phyloP scores from a whole-genome alignment of 2,888 invertebrate species.

The Ophion ellenae region DNA sequence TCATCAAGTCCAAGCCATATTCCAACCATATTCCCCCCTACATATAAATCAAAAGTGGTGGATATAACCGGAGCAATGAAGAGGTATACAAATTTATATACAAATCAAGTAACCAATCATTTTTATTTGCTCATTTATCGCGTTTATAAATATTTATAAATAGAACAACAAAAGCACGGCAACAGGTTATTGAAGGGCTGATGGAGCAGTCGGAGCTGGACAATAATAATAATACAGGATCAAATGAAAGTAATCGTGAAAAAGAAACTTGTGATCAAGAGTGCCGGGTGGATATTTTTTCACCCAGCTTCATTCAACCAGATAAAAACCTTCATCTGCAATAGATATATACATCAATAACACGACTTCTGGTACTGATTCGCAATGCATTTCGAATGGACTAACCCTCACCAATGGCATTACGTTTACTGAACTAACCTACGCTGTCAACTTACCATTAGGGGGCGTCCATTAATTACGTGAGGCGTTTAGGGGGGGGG shows the following conservation, averaged over 20 bases:
- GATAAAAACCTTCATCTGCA: too few relatives aligned
- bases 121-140: neutral
- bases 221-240: constrained; percentile 4
- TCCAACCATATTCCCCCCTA: constrained; percentile 41
- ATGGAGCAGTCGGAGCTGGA: constrained; percentile 7
- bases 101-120: constrained; percentile 30
- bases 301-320: constrained; percentile 31
- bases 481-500: too few relatives aligned
- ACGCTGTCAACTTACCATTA: too few relatives aligned
- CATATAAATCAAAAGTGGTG: constrained; percentile 32
- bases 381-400: too few relatives aligned
- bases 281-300: constrained; percentile 53
- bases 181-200: constrained; percentile 22
- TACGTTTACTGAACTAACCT: too few relatives aligned
- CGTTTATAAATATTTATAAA: constrained; percentile 16
- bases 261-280: constrained; percentile 14
- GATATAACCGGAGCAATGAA: constrained; percentile 17
- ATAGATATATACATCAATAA: constrained; percentile 2
- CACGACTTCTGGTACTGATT: too few relatives aligned
- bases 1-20: constrained; percentile 29
- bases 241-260: constrained; percentile 7
- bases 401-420: too few relatives aligned
- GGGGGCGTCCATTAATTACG: rapidly evolving
- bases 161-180: constrained; percentile 15
- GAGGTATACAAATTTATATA: constrained; percentile 24